Percentiles rank a stretch among this genome's conserved stretches.
Conservation (phyloP, 2,888 invertebrate species). For the Diplolepis rosae region DNA sequence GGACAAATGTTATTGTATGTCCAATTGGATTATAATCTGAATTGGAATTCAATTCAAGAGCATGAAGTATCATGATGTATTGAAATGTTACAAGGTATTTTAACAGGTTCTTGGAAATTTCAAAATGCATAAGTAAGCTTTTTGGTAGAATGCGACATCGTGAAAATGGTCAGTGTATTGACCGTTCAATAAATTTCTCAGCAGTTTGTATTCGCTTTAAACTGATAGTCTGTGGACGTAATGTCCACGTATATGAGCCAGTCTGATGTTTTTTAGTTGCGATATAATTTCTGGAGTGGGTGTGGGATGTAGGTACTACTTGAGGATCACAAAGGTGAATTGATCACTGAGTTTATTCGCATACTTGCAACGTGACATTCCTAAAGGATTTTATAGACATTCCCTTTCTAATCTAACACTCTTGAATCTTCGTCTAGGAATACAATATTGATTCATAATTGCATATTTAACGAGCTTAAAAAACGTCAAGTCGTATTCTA, state of each 20-base stretch:
- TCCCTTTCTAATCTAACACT: background rate
- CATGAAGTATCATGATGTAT: background rate
- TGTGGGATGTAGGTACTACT: background rate
- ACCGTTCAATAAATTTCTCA: conserved; percentile 23
- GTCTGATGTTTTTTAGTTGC: conserved; percentile 22
- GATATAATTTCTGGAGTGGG: conserved; percentile 26
- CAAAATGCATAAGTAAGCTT: conserved; percentile 6
- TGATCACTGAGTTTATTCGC: background rate
- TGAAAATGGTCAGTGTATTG: background rate
- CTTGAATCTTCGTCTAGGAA: background rate
- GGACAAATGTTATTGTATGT: too few species aligned
- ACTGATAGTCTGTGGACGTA: background rate
- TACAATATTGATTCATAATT: too few species aligned
- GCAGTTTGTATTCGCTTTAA: conserved; percentile 18
- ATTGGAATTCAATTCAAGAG: background rate
- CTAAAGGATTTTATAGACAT: too few species aligned
- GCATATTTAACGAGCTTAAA: too few species aligned
- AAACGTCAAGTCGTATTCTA: too few species aligned
- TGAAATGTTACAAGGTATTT: background rate
- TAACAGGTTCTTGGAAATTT: conserved; percentile 1
- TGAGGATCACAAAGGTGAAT: background rate
- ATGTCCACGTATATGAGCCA: background rate
- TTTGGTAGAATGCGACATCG: conserved; percentile 19
- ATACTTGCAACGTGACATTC: background rate
- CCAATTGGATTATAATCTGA: background rate